Conservation (phyloP, 2,888 invertebrate species). For the Ctena decussata region DNA sequence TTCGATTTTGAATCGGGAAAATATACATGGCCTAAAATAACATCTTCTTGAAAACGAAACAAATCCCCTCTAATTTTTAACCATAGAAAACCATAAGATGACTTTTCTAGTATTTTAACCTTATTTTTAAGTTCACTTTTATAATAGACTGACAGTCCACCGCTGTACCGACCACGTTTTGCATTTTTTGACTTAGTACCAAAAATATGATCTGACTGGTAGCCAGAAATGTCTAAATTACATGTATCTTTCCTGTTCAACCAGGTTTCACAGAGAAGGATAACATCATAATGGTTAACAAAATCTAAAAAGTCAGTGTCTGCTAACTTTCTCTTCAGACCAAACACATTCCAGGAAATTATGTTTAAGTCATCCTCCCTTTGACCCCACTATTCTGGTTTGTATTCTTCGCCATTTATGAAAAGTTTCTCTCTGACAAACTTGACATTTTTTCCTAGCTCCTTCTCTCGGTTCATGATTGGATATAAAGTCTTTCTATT, state of each 20-base stretch:
- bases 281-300: not conserved
- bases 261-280: constrained; percentile 27
- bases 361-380: not conserved
- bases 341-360: constrained; percentile 11
- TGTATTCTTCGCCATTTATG: constrained; percentile 3
- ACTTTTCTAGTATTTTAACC: constrained; percentile 7
- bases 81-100: not conserved
- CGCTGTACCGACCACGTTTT: constrained; percentile 5
- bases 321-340: not conserved
- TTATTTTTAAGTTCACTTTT: not conserved
- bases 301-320: constrained; percentile 3
- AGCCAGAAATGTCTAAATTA: constrained; percentile 12
- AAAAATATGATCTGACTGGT: constrained; percentile 12
- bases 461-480: not conserved
- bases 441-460: not conserved
- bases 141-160: constrained; percentile 6
- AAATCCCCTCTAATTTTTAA: not conserved
- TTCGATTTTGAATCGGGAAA: not conserved
- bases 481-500: constrained; percentile 12
- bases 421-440: constrained; percentile 19
- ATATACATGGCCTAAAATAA: constrained; percentile 6
- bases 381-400: constrained; percentile 9
- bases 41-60: constrained; percentile 10
- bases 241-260: not conserved
- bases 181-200: not conserved